Base-by-base conservation (phyloP, 2,113 vertebrate species). In the Chionis minor region DNA sequence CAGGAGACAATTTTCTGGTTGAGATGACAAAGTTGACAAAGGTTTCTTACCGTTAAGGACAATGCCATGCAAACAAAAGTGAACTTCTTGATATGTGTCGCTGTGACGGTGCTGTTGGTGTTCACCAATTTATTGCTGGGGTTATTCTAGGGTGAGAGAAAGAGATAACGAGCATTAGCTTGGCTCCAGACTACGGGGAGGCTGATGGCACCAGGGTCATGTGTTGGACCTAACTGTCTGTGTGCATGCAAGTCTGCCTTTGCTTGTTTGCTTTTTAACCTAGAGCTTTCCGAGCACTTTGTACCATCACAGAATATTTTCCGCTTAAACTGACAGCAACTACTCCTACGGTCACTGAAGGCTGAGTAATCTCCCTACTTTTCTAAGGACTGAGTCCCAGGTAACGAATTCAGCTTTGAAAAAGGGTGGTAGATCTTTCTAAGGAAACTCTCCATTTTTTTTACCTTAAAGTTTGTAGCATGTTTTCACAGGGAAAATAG, bases 71-170 rank as follows among this genome's bases (percentile, higher is more conserved):
- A 99, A 98, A 99, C 98, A 62, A 99, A 99, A 19, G 99, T 99
- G 98, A 99, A 99, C 98, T 98, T 99, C 97, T 99, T 99, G 97
- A 99, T 99, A 62, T 99, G 98, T 2, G 98, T 97, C 3, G 99
- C 98, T 19, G 98, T 99, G 96, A 99, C 98, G 0, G 98, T 97
- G 94, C 86, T 98, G 95, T 94, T 98, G 3, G 97, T 97, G 93
- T 96, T 98, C 77, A 97, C 98, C 96, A 99, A 17, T 97, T 99
- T 99, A 98, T 99, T 99, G 98, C 98, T 99, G 90, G 99, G 99
- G 96, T 99, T 99, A 96, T 98, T 99, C 99, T 99, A 96, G 95
- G 88, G 88, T 67, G 44, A 92, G 84, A 96, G 66, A 93, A 81
- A 97, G 61, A 82, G 70, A 96, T 61, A 94, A 95, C 0, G 7